phyloP scores from a whole-genome alignment of 2,113 vertebrate genomes.

The Rhodinocichla rosea region DNA sequence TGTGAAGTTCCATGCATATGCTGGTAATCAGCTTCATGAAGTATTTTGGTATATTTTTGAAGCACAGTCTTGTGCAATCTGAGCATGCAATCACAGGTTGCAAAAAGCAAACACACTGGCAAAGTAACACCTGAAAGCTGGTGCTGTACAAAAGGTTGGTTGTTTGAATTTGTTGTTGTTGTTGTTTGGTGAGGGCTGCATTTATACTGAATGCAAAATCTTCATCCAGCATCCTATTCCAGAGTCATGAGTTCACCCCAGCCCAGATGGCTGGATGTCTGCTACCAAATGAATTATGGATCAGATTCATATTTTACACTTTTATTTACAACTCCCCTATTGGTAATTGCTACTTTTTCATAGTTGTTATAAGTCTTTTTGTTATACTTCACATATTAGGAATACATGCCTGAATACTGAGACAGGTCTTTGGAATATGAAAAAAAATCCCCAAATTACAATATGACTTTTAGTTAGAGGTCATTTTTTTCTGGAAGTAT shows the following conservation, averaged over 20 bases:
- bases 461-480: neutral
- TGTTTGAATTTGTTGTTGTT: neutral
- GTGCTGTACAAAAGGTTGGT: neutral
- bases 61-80: neutral
- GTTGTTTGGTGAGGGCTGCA: neutral
- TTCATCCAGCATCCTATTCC: neutral
- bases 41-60: neutral
- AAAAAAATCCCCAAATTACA: neutral
- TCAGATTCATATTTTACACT: slow-evolving; percentile 54
- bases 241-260: slow-evolving; percentile 6
- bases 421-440: neutral
- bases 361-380: slow-evolving; percentile 19
- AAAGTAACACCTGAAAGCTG: neutral
- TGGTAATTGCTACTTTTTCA: slow-evolving; percentile 19
- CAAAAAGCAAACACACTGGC: neutral
- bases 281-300: slow-evolving; percentile 61
- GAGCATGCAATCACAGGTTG: neutral
- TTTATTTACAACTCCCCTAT: slow-evolving; percentile 47
- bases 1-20: neutral
- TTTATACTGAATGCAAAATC: neutral
- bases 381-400: slow-evolving; percentile 22
- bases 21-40: neutral
- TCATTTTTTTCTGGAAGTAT: neutral
- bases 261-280: slow-evolving; percentile 49
- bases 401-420: neutral